Percentiles rank a stretch among this genome's conserved stretches.
These are phyloP conservation scores for Lithophane ornitopus DNA, from an alignment of 2,888 invertebrate genomes.

Conservation along the genomic window DNA sequence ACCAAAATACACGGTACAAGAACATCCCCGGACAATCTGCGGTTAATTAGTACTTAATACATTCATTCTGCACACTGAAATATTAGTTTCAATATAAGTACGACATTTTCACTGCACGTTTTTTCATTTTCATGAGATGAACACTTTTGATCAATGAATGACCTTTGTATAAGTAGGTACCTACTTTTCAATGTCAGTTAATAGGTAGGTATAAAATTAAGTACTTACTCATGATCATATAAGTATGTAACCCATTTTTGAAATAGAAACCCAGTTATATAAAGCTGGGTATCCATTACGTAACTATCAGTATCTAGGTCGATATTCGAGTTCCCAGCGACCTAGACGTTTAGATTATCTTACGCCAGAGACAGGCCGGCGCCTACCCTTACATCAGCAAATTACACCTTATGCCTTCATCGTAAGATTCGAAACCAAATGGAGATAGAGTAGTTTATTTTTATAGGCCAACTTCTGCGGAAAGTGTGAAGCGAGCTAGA, in stretches of 20 bases:
- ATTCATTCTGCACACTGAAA: background rate
- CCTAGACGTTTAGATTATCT: conserved; percentile 74
- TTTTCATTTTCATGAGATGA: background rate
- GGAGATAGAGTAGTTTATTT: conserved; percentile 23
- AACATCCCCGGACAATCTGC: too few species aligned
- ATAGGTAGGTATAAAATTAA: background rate
- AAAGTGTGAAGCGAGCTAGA: conserved; percentile 24
- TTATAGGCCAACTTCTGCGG: conserved; percentile 42
- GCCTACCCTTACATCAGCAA: conserved; percentile 42
- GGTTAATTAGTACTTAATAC: background rate
- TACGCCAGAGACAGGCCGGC: conserved; percentile 70
- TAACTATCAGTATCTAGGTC: conserved; percentile 68
- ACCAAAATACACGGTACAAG: too few species aligned
- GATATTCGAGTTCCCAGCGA: conserved; percentile 72
- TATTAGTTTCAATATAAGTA: background rate
- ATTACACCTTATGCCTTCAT: background rate
- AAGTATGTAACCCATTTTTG: background rate
- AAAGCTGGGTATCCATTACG: conserved; percentile 58
- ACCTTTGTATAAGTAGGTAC: background rate
- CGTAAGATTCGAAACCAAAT: conserved; percentile 11
- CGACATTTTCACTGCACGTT: background rate
- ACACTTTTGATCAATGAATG: background rate
- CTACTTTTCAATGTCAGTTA: background rate
- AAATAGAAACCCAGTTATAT: conserved; percentile 53
- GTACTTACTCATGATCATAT: background rate